phyloP scores from a whole-genome alignment of 2,797 vertebrate genomes.

The Epinephelus coioides region DNA sequence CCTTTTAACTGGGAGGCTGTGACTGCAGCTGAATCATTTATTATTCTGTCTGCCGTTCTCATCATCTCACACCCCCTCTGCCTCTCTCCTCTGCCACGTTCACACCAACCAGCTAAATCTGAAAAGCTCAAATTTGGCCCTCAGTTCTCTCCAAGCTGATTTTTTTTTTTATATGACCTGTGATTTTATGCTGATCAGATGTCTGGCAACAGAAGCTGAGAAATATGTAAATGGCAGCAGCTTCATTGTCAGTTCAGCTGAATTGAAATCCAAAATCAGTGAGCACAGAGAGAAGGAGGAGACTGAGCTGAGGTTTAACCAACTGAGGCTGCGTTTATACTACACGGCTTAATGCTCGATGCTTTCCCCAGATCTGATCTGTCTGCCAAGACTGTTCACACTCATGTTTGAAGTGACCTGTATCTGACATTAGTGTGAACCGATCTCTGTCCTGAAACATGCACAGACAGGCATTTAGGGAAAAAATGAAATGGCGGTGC shows the following conservation, averaged over 20 bases:
- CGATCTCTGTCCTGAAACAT: too few species aligned
- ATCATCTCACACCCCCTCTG: not conserved
- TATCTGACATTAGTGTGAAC: not conserved
- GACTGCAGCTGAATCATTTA: constrained; percentile 37
- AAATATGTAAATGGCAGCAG: not conserved
- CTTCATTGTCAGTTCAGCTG: not conserved
- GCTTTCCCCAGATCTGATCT: too few species aligned
- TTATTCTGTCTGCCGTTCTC: constrained; percentile 7
- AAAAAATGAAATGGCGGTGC: too few species aligned
- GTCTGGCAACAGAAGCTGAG: not conserved
- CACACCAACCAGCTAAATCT: too few species aligned
- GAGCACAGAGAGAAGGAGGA: not conserved
- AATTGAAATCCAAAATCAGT: too few species aligned
- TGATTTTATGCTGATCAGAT: not conserved
- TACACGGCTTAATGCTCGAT: too few species aligned
- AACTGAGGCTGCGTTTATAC: too few species aligned
- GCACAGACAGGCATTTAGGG: too few species aligned
- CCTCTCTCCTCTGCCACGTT: not conserved
- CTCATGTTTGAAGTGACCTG: too few species aligned
- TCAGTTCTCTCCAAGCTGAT: not conserved
- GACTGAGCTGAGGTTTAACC: not conserved
- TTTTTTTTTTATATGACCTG: not conserved
- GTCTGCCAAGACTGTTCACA: too few species aligned
- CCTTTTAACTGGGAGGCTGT: not conserved
- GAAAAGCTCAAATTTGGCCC: not conserved